phyloP scores from a whole-genome alignment of 92 coral and sea anemone genomes.

The Paragorgia papillata region DNA sequence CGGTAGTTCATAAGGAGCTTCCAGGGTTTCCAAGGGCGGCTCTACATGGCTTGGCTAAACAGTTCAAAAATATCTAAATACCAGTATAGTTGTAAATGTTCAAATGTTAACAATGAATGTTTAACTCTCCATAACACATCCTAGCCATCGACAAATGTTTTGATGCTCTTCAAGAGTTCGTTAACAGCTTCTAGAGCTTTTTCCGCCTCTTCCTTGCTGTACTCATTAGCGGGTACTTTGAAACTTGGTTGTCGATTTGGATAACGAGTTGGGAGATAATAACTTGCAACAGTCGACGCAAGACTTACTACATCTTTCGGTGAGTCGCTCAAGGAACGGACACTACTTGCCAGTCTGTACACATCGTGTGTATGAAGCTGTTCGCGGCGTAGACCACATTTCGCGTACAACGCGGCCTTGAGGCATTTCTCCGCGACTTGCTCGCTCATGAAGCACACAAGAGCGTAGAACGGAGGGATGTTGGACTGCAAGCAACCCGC shows the following conservation, averaged over 20 bases:
- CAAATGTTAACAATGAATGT: too few relatives aligned
- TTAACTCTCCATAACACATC: too few relatives aligned
- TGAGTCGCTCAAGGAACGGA: conserved; percentile 77
- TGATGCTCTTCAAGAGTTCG: conserved; percentile 65
- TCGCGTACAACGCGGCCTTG: conserved; percentile 87
- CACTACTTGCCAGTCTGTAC: conserved; percentile 77
- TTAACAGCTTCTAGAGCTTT: conserved; percentile 76
- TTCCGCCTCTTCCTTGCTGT: conserved; percentile 75
- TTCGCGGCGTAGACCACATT: conserved; percentile 81
- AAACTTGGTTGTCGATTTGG: conserved; percentile 88
- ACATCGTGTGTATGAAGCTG: conserved; percentile 97
- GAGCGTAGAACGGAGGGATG: conserved; percentile 61
- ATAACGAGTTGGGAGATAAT: conserved; percentile 89
- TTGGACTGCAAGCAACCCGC: conserved; percentile 68
- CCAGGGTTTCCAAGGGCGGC: too few relatives aligned
- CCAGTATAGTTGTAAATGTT: too few relatives aligned
- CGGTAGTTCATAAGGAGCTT: too few relatives aligned
- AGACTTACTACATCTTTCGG: conserved; percentile 77
- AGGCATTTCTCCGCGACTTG: conserved; percentile 89
- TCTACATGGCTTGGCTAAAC: too few relatives aligned
- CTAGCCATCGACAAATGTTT: conserved; percentile 49
- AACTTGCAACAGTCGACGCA: conserved; percentile 81
- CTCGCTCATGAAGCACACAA: conserved; percentile 91
- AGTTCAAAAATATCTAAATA: too few relatives aligned
- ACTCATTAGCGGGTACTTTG: conserved; percentile 76